Evolutionary conservation across 1,140 invertebrate genomes (phyloP).

Genomic region (Whitmania pigra): DNA sequence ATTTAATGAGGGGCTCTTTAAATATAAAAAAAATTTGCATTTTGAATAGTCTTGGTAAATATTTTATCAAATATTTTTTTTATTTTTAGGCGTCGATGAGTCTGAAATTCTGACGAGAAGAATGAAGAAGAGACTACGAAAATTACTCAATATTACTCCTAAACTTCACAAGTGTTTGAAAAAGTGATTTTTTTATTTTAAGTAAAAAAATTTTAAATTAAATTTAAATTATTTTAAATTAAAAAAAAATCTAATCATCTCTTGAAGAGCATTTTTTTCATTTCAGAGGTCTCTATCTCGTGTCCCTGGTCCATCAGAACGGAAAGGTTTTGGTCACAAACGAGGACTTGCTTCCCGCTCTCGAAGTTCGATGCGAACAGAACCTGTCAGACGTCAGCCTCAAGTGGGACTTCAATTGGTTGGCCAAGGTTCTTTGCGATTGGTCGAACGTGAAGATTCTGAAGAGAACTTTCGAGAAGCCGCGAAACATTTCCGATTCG

Average conservation of each 20-base stretch:
- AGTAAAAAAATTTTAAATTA: no score
- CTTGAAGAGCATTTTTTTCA: no score
- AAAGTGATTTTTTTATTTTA: not conserved
- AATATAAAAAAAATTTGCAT: no score
- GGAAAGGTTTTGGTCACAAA: conserved; percentile 1
- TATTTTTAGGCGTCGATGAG: conserved; percentile 3
- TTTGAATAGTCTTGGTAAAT: not conserved
- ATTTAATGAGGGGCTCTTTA: no score
- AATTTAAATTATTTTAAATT: no score
- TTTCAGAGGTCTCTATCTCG: not conserved
- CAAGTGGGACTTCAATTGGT: not conserved
- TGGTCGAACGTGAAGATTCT: conserved; percentile 9
- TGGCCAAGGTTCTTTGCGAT: conserved; percentile 7
- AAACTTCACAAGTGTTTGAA: conserved; percentile 11
- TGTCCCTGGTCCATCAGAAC: conserved; percentile 4
- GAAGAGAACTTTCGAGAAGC: conserved; percentile 1
- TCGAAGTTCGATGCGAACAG: conserved; percentile 10
- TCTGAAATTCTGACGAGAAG: conserved; percentile 10
- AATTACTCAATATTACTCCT: conserved; percentile 5
- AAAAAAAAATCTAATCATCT: no score
- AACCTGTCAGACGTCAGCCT: not conserved
- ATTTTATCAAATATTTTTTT: not conserved
- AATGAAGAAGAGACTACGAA: not conserved
- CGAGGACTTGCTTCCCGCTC: not conserved
- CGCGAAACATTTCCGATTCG: not conserved